Evolutionary conservation across 30 jellyfish, hydroid and myxozoan species (phyloP).

Genomic region (Morbakka virulenta): DNA sequence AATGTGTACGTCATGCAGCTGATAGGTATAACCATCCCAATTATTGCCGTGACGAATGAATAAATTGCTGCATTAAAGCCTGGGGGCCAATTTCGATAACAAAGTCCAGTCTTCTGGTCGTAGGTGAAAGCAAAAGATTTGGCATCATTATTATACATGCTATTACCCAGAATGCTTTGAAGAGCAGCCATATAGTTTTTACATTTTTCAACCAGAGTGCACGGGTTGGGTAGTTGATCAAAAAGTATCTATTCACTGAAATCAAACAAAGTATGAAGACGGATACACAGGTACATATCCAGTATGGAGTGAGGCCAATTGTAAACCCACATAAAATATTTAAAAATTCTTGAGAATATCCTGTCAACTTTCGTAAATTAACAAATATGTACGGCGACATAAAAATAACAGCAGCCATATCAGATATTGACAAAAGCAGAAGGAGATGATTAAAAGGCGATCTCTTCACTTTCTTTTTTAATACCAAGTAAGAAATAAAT

Average conservation of each 20-base stretch:
- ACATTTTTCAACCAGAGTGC: conserved; percentile 46
- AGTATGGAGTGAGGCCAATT: conserved; percentile 78
- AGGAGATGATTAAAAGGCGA: conserved; percentile 65
- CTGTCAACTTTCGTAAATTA: conserved; percentile 49
- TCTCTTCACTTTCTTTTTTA: conserved; percentile 22
- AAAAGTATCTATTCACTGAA: conserved; percentile 81
- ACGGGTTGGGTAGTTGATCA: conserved; percentile 75
- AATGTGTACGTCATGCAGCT: conserved; percentile 38
- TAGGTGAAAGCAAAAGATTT: conserved; percentile 38
- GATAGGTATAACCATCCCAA: conserved; percentile 43
- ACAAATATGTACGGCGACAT: conserved; percentile 76
- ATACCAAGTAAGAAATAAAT: conserved; percentile 31
- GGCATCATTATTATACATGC: conserved; percentile 34
- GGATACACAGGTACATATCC: conserved; percentile 72
- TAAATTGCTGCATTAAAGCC: conserved; percentile 39
- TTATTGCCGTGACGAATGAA: conserved; percentile 14
- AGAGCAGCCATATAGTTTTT: conserved; percentile 29
- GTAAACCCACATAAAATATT: conserved; percentile 59
- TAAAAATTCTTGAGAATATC: conserved; percentile 30
- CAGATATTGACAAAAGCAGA: conserved; percentile 76
- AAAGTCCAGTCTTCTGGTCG: conserved; percentile 26
- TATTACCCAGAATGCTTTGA: conserved; percentile 40
- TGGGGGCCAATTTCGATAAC: conserved; percentile 58
- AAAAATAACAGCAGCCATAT: conserved; percentile 52
- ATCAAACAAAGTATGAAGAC: conserved; percentile 71